Base-by-base conservation (phyloP, 2,797 vertebrate genomes). In the Malurus leucopterus region DNA sequence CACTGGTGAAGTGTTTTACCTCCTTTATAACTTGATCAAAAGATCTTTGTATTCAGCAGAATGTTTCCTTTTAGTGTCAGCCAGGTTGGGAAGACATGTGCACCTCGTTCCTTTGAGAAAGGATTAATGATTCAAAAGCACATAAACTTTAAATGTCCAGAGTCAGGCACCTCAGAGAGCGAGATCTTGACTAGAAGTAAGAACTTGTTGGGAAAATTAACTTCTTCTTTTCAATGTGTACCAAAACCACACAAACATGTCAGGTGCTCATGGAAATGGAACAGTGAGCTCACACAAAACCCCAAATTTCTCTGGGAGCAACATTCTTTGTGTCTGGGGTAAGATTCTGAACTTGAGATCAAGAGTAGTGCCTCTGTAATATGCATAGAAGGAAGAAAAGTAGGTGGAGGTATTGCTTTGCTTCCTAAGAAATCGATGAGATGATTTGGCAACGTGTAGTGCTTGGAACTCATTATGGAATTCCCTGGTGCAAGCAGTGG, bases 1-100 rank as follows among this genome's bases (percentile, higher is more conserved):
- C 11, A 11, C 40, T 71, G 69, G 36, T 67, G 61, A 84, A 57
- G 34, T n/a, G 36, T 51, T 94, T 90, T 88, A 57, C 40, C 34
- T 82, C 38, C 38, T 81, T 84, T 44, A 40, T 41, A 62, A 20
- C 41, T 59, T 20, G n/a, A 84, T 88, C 49, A 84, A 74, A 53
- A 75, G 57, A 73, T 67, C 67, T 85, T 71, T 53, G 29, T 82
- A 15, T 43, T 84, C 2, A 2, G 43, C 22, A 89, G 51, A 75
- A 59, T 4, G 20, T 76, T 92, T 71, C 36, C 46, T 84, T 61
- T 61, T 51, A 30, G 24, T 61, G 65, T 26, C 81, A 84, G 50
- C 47, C 40, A 57, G 30, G 36, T 5, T 82, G 77, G 38, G 27
- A 88, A 32, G 55, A 79, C 51, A n/a, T 91, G 61, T 76, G 64